These are phyloP conservation scores for Ctenosaura bakeri DNA, from an alignment of 2,797 vertebrate genomes.

Conservation along the genomic window DNA sequence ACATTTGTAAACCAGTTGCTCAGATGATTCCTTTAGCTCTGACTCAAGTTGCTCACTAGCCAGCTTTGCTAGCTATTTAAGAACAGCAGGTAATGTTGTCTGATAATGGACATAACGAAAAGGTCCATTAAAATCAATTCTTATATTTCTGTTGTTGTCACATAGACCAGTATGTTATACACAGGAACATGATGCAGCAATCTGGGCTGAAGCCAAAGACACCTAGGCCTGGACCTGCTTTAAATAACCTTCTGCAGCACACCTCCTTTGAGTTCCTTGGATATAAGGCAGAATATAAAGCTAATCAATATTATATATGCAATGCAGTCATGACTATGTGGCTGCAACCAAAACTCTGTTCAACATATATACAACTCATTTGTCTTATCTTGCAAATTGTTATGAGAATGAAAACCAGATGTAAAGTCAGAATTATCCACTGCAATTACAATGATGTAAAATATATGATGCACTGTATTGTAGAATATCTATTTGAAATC, in stretches of 20 bases:
- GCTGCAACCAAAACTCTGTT: slow-evolving; percentile 33
- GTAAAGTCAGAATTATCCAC: slow-evolving; percentile 24
- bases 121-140: background rate
- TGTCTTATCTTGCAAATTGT: slow-evolving; percentile 26
- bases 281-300: slow-evolving; percentile 42
- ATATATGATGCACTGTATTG: slow-evolving; percentile 3
- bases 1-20: no score
- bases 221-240: background rate
- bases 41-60: background rate
- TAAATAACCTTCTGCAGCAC: background rate
- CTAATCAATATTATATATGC: background rate
- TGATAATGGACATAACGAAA: background rate
- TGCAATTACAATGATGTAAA: slow-evolving; percentile 48
- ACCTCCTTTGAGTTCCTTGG: background rate
- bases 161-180: background rate
- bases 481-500: slow-evolving; percentile 44
- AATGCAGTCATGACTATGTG: slow-evolving; percentile 19
- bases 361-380: slow-evolving; percentile 28
- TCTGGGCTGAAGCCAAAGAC: background rate
- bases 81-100: background rate
- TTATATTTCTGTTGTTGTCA: background rate
- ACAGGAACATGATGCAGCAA: background rate
- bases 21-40: background rate
- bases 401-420: slow-evolving; percentile 14
- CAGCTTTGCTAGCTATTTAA: background rate